Conservation (phyloP, 2,113 vertebrate species). For the Ciconia boyciana region DNA sequence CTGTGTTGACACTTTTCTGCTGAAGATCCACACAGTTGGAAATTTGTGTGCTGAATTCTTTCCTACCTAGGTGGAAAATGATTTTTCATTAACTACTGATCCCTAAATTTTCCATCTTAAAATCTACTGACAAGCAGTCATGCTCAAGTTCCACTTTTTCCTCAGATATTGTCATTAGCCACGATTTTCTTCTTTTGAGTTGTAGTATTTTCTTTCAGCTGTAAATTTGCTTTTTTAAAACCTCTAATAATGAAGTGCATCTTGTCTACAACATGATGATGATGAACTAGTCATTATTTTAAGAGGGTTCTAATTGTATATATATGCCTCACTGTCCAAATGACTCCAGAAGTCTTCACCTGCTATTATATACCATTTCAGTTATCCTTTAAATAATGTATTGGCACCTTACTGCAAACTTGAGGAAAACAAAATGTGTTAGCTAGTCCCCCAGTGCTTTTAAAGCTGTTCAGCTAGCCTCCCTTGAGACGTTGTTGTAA, state of each 20-base stretch:
- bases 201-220: background rate
- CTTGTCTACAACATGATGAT: background rate
- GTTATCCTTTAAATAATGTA: slow-evolving; percentile 30
- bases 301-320: background rate
- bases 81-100: background rate
- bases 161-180: background rate
- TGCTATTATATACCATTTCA: background rate
- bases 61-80: background rate
- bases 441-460: background rate
- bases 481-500: background rate
- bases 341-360: background rate
- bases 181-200: background rate
- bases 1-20: background rate
- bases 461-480: background rate
- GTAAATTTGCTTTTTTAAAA: background rate
- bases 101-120: background rate
- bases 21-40: background rate
- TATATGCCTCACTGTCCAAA: background rate
- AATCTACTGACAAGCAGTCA: background rate
- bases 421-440: slow-evolving; percentile 28
- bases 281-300: background rate
- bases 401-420: slow-evolving; percentile 19
- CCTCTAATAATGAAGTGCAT: background rate
- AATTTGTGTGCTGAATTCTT: background rate
- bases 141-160: background rate